These are phyloP conservation scores for Coluber constrictor DNA, from an alignment of 2,797 vertebrate genomes.

Conservation along the genomic window DNA sequence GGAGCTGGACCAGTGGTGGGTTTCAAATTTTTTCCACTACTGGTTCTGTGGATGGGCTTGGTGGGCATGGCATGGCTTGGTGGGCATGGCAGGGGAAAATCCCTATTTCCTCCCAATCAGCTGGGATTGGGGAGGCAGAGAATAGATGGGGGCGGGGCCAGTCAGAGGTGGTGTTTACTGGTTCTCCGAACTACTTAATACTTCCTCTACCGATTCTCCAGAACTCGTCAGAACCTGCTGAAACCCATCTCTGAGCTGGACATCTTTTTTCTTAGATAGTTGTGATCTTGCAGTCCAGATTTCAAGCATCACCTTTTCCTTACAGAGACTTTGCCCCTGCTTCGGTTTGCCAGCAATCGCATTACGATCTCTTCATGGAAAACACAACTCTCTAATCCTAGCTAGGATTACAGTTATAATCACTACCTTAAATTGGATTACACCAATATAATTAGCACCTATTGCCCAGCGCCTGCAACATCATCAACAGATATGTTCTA, in stretches of 20 bases:
- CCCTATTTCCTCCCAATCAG: too few relatives aligned
- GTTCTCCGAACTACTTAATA: too few relatives aligned
- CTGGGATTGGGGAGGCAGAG: too few relatives aligned
- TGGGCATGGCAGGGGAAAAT: too few relatives aligned
- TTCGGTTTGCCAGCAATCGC: not conserved
- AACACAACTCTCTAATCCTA: not conserved
- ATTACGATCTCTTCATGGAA: not conserved
- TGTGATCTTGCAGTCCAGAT: not conserved
- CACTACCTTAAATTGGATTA: not conserved
- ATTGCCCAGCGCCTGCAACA: not conserved
- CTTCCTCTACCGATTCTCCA: too few relatives aligned
- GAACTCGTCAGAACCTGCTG: too few relatives aligned
- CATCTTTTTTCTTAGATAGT: not conserved
- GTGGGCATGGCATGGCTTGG: too few relatives aligned
- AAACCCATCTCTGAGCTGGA: not conserved
- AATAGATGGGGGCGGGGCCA: too few relatives aligned
- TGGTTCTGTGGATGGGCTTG: too few relatives aligned
- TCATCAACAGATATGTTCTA: not conserved
- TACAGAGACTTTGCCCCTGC: not conserved
- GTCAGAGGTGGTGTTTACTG: too few relatives aligned
- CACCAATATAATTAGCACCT: not conserved
- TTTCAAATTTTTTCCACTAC: too few relatives aligned
- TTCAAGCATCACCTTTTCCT: not conserved
- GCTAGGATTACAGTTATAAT: not conserved
- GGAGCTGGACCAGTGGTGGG: not conserved